phyloP scores from a whole-genome alignment of 2,797 vertebrate genomes.

The Stomatorhinus walkeri region DNA sequence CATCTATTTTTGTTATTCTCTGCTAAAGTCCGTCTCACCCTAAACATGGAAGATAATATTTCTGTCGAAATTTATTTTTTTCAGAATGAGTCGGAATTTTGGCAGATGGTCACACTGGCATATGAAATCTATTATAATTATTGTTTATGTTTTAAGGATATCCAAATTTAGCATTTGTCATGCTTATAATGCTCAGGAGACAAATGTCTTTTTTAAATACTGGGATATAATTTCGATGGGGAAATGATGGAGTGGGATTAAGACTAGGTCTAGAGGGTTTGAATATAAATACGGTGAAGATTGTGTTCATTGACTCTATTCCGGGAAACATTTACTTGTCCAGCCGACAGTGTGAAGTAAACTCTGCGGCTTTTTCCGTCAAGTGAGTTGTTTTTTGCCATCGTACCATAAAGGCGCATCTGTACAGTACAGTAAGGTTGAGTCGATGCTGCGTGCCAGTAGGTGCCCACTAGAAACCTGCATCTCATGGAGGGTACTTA shows the following conservation, averaged over 20 bases:
- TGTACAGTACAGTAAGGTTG: background rate
- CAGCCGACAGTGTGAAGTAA: background rate
- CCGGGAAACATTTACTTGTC: background rate
- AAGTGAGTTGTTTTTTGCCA: background rate
- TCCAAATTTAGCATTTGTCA: background rate
- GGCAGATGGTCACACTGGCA: constrained; percentile 20
- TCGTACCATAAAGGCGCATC: background rate
- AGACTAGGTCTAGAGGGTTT: background rate
- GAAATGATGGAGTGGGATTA: background rate
- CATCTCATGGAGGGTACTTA: background rate
- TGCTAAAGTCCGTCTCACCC: constrained; percentile 18
- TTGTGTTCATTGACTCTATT: constrained; percentile 4
- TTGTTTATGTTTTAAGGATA: constrained; percentile 11
- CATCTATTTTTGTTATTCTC: constrained; percentile 20
- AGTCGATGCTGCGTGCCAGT: background rate
- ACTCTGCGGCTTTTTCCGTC: background rate
- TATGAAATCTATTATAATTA: constrained; percentile 13
- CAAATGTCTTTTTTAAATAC: constrained; percentile 2
- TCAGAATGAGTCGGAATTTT: constrained; percentile 25
- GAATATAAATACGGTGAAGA: constrained; percentile 4
- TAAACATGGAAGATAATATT: constrained; percentile 29
- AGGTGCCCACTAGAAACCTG: background rate
- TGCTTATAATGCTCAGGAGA: background rate
- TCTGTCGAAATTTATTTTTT: constrained; percentile 13
- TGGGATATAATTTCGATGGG: background rate